These are phyloP conservation scores for Lagopus muta DNA, from an alignment of 2,113 vertebrate species.

Conservation along the genomic window DNA sequence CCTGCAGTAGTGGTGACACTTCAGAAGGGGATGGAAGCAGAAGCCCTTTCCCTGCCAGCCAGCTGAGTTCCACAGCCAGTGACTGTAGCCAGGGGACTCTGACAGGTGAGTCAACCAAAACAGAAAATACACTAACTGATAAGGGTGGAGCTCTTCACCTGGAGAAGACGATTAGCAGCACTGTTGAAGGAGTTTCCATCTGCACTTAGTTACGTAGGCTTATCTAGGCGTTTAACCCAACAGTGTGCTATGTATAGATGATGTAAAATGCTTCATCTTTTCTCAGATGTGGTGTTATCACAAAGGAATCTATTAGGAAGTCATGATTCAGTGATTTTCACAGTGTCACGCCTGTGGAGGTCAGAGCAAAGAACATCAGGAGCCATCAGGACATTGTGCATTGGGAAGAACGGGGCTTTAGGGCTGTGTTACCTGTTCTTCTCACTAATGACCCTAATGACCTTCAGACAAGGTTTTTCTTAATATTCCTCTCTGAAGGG, in stretches of 20 bases:
- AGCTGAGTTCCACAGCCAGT: neutral
- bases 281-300: neutral
- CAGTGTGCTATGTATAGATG: neutral
- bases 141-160: neutral
- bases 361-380: neutral
- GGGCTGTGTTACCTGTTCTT: neutral
- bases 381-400: neutral
- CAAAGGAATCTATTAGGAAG: neutral
- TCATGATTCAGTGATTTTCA: neutral
- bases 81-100: constrained; percentile 20
- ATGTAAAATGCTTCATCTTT: neutral
- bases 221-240: neutral
- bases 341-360: neutral
- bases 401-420: neutral
- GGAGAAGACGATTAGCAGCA: neutral
- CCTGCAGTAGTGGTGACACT: neutral
- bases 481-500: neutral
- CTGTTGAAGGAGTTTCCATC: neutral
- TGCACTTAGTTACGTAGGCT: neutral
- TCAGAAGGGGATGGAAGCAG: neutral
- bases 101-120: constrained; percentile 57
- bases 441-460: neutral
- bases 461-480: neutral
- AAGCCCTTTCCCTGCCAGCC: neutral
- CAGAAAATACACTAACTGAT: neutral